Percentiles rank a stretch among this genome's conserved stretches.
Conservation (phyloP, 1,140 invertebrate species). For the Megalopta genalis region DNA sequence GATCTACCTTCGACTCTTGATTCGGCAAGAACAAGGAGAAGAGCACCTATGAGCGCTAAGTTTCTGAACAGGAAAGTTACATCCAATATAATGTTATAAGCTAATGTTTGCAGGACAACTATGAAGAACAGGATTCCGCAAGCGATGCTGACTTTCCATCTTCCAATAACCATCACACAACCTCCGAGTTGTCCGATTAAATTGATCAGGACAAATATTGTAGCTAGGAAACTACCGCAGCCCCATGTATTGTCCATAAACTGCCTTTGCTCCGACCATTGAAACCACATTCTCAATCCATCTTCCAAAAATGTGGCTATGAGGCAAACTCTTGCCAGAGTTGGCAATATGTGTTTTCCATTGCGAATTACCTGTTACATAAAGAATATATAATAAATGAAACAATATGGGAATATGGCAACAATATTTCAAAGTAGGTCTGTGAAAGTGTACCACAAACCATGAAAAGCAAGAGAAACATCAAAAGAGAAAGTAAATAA, state of each 20-base stretch:
- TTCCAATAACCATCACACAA: constrained; percentile 96
- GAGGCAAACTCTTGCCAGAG: constrained; percentile 96
- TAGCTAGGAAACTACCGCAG: constrained; percentile 96
- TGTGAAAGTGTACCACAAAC: constrained; percentile 62
- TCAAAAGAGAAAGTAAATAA: constrained; percentile 1
- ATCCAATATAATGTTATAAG: constrained; percentile 99
- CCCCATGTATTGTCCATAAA: constrained; percentile 99
- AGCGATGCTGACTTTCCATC: constrained; percentile 96
- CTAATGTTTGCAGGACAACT: constrained; percentile 96
- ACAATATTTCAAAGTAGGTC: constrained; percentile 61
- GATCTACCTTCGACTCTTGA: constrained; percentile 94
- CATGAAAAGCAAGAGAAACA: not conserved
- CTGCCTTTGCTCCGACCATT: constrained; percentile 98
- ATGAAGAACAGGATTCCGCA: constrained; percentile 97
- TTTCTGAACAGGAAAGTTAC: constrained; percentile 97
- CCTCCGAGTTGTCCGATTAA: constrained; percentile 96
- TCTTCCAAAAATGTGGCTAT: constrained; percentile 99
- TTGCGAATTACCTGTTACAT: constrained; percentile 90
- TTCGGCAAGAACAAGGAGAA: constrained; percentile 96
- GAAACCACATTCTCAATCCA: constrained; percentile 99
- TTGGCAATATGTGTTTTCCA: constrained; percentile 96
- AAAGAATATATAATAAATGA: constrained; percentile 29
- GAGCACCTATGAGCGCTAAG: constrained; percentile 96
- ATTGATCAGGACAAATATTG: constrained; percentile 96
- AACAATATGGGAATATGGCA: not conserved